Evolutionary conservation across 2,888 invertebrate species (phyloP).

Genomic region (Calephelis perditalis): DNA sequence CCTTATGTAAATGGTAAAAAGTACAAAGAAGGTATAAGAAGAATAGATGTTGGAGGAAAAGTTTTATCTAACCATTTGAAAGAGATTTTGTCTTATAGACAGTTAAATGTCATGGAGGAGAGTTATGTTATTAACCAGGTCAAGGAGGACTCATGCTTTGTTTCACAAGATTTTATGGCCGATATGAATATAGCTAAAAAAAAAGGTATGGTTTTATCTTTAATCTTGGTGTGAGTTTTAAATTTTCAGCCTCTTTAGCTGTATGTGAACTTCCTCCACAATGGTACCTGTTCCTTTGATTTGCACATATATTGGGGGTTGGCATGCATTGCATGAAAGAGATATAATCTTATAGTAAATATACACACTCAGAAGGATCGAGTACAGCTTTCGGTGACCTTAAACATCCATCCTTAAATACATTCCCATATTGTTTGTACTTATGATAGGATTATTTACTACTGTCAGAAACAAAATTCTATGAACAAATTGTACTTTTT

Average conservation of each 20-base stretch:
- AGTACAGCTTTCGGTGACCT: too few species aligned
- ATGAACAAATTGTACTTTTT: constrained; percentile 31
- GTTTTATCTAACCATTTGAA: constrained; percentile 97
- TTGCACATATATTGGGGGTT: too few species aligned
- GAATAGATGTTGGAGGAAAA: constrained; percentile 98
- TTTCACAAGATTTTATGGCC: constrained; percentile 87
- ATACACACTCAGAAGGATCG: too few species aligned
- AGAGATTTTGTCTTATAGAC: constrained; percentile 96
- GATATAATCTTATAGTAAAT: too few species aligned
- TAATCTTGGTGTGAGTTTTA: background rate
- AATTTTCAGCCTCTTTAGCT: background rate
- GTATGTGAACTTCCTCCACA: too few species aligned
- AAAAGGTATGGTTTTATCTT: constrained; percentile 42
- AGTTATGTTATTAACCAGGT: constrained; percentile 98
- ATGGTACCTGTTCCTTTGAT: too few species aligned
- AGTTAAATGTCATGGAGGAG: constrained; percentile 99
- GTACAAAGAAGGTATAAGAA: constrained; percentile 80
- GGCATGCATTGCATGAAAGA: too few species aligned
- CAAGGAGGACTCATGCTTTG: constrained; percentile 98
- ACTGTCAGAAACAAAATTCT: too few species aligned
- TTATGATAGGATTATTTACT: too few species aligned
- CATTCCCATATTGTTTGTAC: too few species aligned
- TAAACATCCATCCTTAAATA: too few species aligned
- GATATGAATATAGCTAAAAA: constrained; percentile 86
- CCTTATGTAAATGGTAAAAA: constrained; percentile 91